Conservation (phyloP, 2,888 invertebrate genomes). For the Bombylius discolor region DNA sequence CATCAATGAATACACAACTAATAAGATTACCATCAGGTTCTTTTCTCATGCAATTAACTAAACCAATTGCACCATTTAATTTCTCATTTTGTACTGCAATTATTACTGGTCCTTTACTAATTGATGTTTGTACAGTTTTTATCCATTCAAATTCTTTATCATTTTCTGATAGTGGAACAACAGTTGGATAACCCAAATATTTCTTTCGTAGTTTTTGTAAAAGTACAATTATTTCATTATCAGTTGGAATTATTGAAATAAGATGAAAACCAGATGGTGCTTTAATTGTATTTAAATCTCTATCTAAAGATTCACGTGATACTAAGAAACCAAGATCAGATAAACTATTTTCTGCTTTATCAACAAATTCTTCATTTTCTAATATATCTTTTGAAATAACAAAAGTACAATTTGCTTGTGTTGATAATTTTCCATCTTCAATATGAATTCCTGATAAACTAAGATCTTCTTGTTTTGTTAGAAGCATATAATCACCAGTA, state of each 20-base stretch:
- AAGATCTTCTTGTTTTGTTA: conserved; percentile 27
- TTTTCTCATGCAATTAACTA: conserved; percentile 71
- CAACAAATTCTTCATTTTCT: conserved; percentile 26
- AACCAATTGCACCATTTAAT: conserved; percentile 71
- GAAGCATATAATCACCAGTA: conserved; percentile 49
- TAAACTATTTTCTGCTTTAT: conserved; percentile 38
- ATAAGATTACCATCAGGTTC: conserved; percentile 61
- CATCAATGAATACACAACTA: conserved; percentile 50
- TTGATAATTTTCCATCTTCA: conserved; percentile 46
- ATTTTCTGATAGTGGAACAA: conserved; percentile 22
- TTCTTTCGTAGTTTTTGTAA: conserved; percentile 23
- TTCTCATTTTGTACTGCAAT: conserved; percentile 54
- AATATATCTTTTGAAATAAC: conserved; percentile 23
- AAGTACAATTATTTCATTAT: conserved; percentile 25
- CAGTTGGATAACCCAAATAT: conserved; percentile 15
- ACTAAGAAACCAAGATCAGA: conserved; percentile 48
- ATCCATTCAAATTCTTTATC: conserved; percentile 29
- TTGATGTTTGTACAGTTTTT: conserved; percentile 21
- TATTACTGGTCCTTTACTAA: conserved; percentile 35
- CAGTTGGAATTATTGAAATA: conserved; percentile 24
- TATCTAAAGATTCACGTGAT: conserved; percentile 43
- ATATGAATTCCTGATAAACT: conserved; percentile 42
- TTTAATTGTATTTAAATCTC: conserved; percentile 32
- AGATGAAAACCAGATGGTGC: conserved; percentile 23
- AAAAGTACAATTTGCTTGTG: conserved; percentile 28